Conservation (phyloP, 2,888 invertebrate species). For the Ramazzottius varieornatus region DNA sequence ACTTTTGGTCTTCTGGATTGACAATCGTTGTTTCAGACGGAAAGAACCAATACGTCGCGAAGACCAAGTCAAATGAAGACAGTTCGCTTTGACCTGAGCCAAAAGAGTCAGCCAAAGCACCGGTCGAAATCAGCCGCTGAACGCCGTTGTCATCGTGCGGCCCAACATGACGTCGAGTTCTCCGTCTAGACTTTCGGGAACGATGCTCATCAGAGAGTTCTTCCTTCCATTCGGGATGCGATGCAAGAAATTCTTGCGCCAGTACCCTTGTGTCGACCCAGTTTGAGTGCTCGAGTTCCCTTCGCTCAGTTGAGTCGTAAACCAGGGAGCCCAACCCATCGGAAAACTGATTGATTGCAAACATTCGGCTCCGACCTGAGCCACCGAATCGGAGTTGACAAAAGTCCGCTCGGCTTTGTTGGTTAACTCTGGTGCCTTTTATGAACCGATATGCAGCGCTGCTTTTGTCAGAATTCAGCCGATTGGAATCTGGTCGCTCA, state of each 20-base stretch:
- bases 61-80: conserved; percentile 34
- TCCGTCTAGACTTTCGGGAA: not conserved
- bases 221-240: conserved; percentile 21
- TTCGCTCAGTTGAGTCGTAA: conserved; percentile 37
- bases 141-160: conserved; percentile 24
- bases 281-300: conserved; percentile 13
- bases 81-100: conserved; percentile 22
- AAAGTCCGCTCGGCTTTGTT: conserved; percentile 31
- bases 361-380: conserved; percentile 36
- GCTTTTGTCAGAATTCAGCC: not conserved
- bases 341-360: conserved; percentile 37
- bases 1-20: conserved; percentile 35
- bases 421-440: conserved; percentile 25
- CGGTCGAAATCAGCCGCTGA: conserved; percentile 23
- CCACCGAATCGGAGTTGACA: conserved; percentile 43
- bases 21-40: conserved; percentile 28
- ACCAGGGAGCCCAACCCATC: conserved; percentile 42
- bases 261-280: conserved; percentile 27
- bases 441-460: not conserved
- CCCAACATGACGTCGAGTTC: conserved; percentile 20
- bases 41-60: conserved; percentile 46
- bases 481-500: conserved; percentile 17
- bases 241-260: conserved; percentile 24
- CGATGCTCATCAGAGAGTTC: conserved; percentile 9
- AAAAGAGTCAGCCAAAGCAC: conserved; percentile 25